These are phyloP conservation scores for Standfussiana lucernea DNA, from an alignment of 2,888 invertebrate genomes.

Conservation along the genomic window DNA sequence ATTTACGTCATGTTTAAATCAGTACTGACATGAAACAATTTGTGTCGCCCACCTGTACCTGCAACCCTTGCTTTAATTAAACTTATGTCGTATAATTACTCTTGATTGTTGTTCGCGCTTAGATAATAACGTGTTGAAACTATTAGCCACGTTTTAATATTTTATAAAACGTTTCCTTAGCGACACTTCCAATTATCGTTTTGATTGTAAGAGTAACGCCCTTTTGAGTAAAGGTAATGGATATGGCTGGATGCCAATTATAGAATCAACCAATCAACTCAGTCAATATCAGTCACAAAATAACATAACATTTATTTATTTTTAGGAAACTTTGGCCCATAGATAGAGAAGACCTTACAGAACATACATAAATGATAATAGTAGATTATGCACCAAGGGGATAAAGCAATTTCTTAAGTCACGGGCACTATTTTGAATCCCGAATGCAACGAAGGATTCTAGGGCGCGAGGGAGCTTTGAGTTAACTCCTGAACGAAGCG, in stretches of 20 bases:
- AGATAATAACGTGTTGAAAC: slow-evolving; percentile 58
- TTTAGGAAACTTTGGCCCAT: too few relatives aligned
- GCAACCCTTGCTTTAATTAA: slow-evolving; percentile 77
- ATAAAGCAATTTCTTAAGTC: too few relatives aligned
- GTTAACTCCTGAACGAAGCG: too few relatives aligned
- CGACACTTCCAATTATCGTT: slow-evolving; percentile 9
- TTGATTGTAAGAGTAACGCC: slow-evolving; percentile 5
- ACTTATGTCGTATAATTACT: slow-evolving; percentile 75
- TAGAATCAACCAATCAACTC: not conserved
- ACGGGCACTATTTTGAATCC: too few relatives aligned
- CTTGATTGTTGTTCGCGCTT: slow-evolving; percentile 69
- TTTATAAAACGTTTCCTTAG: slow-evolving; percentile 37
- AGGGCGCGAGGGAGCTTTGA: too few relatives aligned
- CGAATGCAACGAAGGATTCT: too few relatives aligned
- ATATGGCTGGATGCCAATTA: not conserved
- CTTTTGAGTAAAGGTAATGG: not conserved
- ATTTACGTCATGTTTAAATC: slow-evolving; percentile 74
- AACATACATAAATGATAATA: too few relatives aligned
- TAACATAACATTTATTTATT: too few relatives aligned
- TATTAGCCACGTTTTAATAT: slow-evolving; percentile 40
- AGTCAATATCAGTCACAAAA: not conserved
- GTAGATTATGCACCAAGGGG: too few relatives aligned
- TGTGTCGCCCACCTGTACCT: slow-evolving; percentile 72
- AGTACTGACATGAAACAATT: slow-evolving; percentile 71
- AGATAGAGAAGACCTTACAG: too few relatives aligned